Evolutionary conservation across 2,888 invertebrate species (phyloP).

Genomic region (Choreutis nemorana): DNA sequence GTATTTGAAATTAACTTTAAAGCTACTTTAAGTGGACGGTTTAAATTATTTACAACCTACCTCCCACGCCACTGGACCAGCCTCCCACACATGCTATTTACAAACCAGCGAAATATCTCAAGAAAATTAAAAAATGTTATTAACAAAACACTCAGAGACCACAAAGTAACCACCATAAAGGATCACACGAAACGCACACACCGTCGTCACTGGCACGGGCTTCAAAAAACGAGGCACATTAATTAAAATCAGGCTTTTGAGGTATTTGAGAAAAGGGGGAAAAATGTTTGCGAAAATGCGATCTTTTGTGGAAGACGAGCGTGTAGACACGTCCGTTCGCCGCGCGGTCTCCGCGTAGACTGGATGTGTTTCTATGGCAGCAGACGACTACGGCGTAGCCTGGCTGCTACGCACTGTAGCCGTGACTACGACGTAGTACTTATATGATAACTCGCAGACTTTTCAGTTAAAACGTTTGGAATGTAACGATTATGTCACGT

Average conservation of each 20-base stretch:
- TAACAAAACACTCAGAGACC: conserved; percentile 14
- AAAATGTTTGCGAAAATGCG: conserved; percentile 14
- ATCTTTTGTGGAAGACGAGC: conserved; percentile 22
- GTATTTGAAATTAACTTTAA: too few relatives aligned
- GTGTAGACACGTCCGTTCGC: conserved; percentile 39
- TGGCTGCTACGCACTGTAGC: conserved; percentile 33
- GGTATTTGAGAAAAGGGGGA: conserved; percentile 12
- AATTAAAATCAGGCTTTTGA: conserved; percentile 38
- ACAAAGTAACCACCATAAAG: conserved; percentile 13
- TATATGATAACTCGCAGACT: too few relatives aligned
- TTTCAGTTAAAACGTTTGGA: too few relatives aligned
- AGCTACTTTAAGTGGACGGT: too few relatives aligned
- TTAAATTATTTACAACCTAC: too few relatives aligned
- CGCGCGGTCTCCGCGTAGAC: conserved; percentile 37
- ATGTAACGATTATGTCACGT: too few relatives aligned
- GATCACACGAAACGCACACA: conserved; percentile 18
- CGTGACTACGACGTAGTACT: conserved; percentile 15
- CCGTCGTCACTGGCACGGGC: conserved; percentile 15
- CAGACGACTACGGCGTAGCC: conserved; percentile 43
- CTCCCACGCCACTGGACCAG: too few relatives aligned
- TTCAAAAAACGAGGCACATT: conserved; percentile 30
- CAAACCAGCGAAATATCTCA: conserved; percentile 3
- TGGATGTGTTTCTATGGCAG: conserved; percentile 56
- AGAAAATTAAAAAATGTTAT: conserved; percentile 8
- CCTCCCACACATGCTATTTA: conserved; percentile 3